These are phyloP conservation scores for Drosophila multiciliata DNA, from an alignment of 2,888 invertebrate genomes.

Conservation along the genomic window DNA sequence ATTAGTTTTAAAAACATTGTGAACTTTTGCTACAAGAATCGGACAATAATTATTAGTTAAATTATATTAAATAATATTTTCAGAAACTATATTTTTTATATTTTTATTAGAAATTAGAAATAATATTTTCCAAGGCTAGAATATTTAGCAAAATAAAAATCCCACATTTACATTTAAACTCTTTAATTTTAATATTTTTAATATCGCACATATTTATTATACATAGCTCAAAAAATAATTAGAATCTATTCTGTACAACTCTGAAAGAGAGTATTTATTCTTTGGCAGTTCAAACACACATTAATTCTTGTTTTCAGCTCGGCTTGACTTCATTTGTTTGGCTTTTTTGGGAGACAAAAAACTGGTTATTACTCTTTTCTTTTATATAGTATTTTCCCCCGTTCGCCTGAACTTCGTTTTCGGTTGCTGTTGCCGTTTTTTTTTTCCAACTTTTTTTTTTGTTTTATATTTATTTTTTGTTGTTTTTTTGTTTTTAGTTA, in stretches of 20 bases:
- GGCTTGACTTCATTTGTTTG: conserved; percentile 78
- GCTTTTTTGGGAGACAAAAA: conserved; percentile 82
- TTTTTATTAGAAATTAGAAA: neutral
- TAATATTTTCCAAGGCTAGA: neutral
- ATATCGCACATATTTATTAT: neutral
- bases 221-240: neutral
- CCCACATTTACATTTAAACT: too few relatives aligned
- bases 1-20: neutral
- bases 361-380: conserved; percentile 82
- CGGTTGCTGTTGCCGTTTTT: conserved; percentile 49
- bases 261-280: conserved; percentile 3
- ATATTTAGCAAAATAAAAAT: neutral
- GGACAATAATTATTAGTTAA: neutral
- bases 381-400: conserved; percentile 54
- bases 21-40: neutral
- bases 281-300: neutral
- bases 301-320: conserved; percentile 51
- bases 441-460: conserved; percentile 44
- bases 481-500: conserved; percentile 57
- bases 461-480: conserved; percentile 42
- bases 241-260: neutral
- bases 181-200: neutral
- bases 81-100: neutral
- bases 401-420: conserved; percentile 60
- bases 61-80: neutral